These are phyloP conservation scores for Drosophila sulfurigaster DNA, from an alignment of 1,140 invertebrate genomes.

Conservation along the genomic window DNA sequence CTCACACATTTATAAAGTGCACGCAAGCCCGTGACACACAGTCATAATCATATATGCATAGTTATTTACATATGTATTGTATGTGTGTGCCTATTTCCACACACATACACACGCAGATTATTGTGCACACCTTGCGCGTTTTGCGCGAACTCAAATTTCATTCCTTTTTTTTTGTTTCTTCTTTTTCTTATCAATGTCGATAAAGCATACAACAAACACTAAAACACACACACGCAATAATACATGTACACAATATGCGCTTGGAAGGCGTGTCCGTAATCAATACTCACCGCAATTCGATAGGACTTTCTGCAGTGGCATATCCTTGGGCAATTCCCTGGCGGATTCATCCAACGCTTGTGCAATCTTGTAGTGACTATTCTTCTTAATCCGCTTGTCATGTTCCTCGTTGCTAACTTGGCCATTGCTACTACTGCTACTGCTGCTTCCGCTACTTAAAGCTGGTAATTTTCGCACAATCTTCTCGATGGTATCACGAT, in stretches of 20 bases:
- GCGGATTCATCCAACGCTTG: constrained; percentile 87
- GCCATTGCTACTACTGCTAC: constrained; percentile 53
- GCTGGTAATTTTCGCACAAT: constrained; percentile 88
- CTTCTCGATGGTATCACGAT: constrained; percentile 90
- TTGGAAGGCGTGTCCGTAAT: neutral
- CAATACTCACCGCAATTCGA: constrained; percentile 86
- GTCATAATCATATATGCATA: constrained; percentile 53
- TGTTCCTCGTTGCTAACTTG: constrained; percentile 87
- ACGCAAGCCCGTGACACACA: constrained; percentile 78
- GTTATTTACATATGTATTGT: neutral
- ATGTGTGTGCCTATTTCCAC: constrained; percentile 38
- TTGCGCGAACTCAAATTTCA: constrained; percentile 45
- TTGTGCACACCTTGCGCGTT: constrained; percentile 63
- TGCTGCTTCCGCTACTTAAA: constrained; percentile 59
- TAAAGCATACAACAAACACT: constrained; percentile 4
- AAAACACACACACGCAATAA: constrained; percentile 1
- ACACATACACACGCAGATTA: constrained; percentile 28
- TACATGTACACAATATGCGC: constrained; percentile 24
- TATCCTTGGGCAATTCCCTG: constrained; percentile 87
- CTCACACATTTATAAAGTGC: constrained; percentile 29
- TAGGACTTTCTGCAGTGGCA: constrained; percentile 86
- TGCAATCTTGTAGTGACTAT: constrained; percentile 87
- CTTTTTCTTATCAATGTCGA: constrained; percentile 44
- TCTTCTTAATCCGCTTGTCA: constrained; percentile 90
- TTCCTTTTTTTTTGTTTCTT: constrained; percentile 16